These are phyloP conservation scores for Gasterosteus aculeatus DNA, from an alignment of 2,113 vertebrate species.

Conservation along the genomic window DNA sequence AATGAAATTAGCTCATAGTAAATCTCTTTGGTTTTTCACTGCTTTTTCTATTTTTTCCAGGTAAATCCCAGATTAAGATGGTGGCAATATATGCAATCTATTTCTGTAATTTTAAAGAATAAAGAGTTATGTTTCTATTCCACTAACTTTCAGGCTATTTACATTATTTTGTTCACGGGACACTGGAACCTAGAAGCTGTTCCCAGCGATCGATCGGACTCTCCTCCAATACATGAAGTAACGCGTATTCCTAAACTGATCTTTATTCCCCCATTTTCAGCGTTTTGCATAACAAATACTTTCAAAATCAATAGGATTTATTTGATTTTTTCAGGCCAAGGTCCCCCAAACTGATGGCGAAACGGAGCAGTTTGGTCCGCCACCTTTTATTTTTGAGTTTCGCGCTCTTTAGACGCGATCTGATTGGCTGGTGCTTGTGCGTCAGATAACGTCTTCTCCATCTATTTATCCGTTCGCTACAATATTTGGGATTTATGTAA, in stretches of 20 bases:
- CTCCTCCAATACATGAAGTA: not conserved
- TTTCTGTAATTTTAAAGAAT: slow-evolving; percentile 17
- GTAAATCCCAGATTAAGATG: not conserved
- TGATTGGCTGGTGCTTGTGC: too few relatives aligned
- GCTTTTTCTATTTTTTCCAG: not conserved
- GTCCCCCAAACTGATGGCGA: too few relatives aligned
- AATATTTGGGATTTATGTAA: too few relatives aligned
- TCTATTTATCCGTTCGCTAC: too few relatives aligned
- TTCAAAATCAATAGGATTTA: slow-evolving; percentile 38
- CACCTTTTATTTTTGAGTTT: too few relatives aligned
- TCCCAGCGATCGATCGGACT: not conserved
- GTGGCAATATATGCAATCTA: not conserved
- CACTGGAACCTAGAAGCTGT: not conserved
- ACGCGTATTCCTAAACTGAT: slow-evolving; percentile 2
- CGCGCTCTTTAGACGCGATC: too few relatives aligned
- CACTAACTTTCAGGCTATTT: not conserved
- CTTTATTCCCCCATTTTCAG: slow-evolving; percentile 28
- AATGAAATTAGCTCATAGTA: not conserved
- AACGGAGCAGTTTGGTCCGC: too few relatives aligned
- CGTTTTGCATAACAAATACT: slow-evolving; percentile 34
- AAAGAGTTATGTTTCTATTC: not conserved
- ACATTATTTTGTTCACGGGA: not conserved
- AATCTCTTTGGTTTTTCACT: not conserved
- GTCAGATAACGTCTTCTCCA: too few relatives aligned
- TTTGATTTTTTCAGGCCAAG: slow-evolving; percentile 7